Evolutionary conservation across 2,888 invertebrate genomes (phyloP).

Genomic region (Axea sp.): DNA sequence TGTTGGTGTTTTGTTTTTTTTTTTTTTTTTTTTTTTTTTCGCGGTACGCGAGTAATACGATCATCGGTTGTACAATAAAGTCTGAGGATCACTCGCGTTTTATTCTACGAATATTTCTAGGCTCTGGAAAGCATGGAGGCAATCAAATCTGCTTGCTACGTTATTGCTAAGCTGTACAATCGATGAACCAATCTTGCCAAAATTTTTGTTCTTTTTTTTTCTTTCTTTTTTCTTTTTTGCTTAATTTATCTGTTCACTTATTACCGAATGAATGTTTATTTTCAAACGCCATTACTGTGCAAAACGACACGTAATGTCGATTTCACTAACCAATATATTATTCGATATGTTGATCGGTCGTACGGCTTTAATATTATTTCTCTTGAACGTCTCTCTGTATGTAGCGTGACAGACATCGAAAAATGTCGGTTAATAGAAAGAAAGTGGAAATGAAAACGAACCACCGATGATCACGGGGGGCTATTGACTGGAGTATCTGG

Average conservation of each 20-base stretch:
- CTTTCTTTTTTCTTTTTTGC: not conserved
- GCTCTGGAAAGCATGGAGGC: conserved; percentile 62
- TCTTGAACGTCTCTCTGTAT: conserved; percentile 30
- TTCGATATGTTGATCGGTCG: conserved; percentile 17
- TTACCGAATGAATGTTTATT: no score
- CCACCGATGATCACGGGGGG: not conserved
- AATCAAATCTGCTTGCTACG: conserved; percentile 62
- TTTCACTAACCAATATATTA: not conserved
- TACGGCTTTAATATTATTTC: conserved; percentile 18
- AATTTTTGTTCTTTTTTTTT: not conserved
- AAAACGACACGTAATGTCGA: no score
- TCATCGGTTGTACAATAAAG: conserved; percentile 64
- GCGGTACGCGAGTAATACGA: conserved; percentile 54
- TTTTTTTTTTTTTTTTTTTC: conserved; percentile 20
- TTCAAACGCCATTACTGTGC: no score
- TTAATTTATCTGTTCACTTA: no score
- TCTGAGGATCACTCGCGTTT: conserved; percentile 53
- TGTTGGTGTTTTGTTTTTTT: no score
- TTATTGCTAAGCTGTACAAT: conserved; percentile 45
- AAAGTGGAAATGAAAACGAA: conserved; percentile 20
- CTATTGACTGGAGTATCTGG: no score
- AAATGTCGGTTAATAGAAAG: conserved; percentile 10
- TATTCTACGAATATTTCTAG: conserved; percentile 56
- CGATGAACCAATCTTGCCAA: conserved; percentile 27
- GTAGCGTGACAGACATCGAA: conserved; percentile 5